Percentiles rank a stretch among this genome's conserved stretches.
phyloP scores from a whole-genome alignment of 1,140 invertebrate genomes.

The Bemisia tabaci region DNA sequence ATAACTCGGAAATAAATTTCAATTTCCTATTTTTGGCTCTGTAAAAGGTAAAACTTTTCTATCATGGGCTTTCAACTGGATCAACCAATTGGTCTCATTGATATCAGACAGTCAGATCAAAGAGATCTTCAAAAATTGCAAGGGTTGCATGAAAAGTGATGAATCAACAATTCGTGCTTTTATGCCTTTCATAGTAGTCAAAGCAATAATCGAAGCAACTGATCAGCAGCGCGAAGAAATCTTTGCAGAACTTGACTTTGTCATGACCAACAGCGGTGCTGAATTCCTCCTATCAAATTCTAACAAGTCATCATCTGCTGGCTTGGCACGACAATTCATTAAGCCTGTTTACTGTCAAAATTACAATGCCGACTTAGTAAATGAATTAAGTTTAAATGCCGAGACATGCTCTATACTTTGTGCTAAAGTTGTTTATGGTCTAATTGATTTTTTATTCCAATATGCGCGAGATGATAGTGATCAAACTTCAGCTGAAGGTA shows the following conservation, averaged over 20 bases:
- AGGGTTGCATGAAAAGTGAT: constrained; percentile 53
- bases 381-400: background rate
- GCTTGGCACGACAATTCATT: background rate
- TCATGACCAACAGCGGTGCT: background rate
- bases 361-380: background rate
- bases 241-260: background rate
- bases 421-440: constrained; percentile 49
- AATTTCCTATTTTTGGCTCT: constrained; percentile 46
- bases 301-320: background rate
- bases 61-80: constrained; percentile 58
- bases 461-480: background rate
- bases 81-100: constrained; percentile 40
- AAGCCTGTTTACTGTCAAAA: background rate
- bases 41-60: constrained; percentile 45
- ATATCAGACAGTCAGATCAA: constrained; percentile 38
- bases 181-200: constrained; percentile 43
- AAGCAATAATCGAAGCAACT: background rate
- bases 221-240: constrained; percentile 10
- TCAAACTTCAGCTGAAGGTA: background rate
- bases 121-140: constrained; percentile 45
- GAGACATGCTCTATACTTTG: constrained; percentile 24
- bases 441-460: constrained; percentile 37
- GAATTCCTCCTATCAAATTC: background rate
- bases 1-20: constrained; percentile 10
- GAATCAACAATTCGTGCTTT: constrained; percentile 51